Evolutionary conservation across 2,888 invertebrate genomes (phyloP), one percentile per base, ranked within the genome.

Genomic region (Nebria brevicollis): DNA sequence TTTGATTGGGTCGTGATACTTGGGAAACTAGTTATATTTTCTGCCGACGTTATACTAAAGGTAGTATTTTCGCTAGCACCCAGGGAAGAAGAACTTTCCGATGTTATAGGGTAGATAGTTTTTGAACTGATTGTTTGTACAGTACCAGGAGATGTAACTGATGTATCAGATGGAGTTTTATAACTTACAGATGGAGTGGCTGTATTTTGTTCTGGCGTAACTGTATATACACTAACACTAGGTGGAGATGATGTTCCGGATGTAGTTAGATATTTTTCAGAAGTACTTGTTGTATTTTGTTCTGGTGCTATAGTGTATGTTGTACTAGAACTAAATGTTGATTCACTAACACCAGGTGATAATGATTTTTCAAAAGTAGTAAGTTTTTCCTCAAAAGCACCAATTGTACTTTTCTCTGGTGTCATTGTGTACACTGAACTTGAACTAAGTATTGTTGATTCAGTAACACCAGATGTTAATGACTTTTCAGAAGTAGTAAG

Each of bases 351-450:
- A n/a, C 10, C 54, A 54, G 77, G 25, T 7, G 66, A 26, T n/a
- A 25, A 75, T 25, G 79, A 41, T 64, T 25, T 25, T 76, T 65
- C 74, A 43, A 82, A 42, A 13, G 82, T 80, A 15, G 70, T 77
- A 10, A 74, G 1, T 43, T 82, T 15, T 75, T 66, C 42, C 54
- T 75, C 70, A 72, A 42, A 15, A 72, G 34, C 42, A 75, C 72
- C 75, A 41, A 78, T 72, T 64, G 80, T 80, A 6, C 66, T 70
- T 10, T 74, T 34, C 75, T 82, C 82, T 15, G 72, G 11, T 72
- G 25, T 70, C 10, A 73, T 75, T 66, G 75, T 77, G 26, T 68
- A 42, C 66, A 64, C 10, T n/a, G 75, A 20, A 15, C 41, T 77
- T 13, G 26, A 20, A 68, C 43, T 41, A 41, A 13, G 4, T 10